phyloP scores from a whole-genome alignment of 2,113 vertebrate species.

The Hemichromis elongatus region DNA sequence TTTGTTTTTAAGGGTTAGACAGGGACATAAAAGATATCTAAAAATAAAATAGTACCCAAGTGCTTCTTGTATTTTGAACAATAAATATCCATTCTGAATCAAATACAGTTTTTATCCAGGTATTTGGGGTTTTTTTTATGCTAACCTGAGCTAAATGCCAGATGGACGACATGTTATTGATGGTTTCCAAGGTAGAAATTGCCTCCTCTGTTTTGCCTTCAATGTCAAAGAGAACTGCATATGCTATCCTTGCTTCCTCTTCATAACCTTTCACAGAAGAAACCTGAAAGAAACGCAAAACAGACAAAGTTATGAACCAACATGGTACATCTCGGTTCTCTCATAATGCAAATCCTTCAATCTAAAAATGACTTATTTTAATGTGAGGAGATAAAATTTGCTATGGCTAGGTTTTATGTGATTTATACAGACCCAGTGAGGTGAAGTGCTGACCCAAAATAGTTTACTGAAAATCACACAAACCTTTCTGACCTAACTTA shows the following conservation, averaged over 20 bases:
- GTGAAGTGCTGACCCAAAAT: neutral
- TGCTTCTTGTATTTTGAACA: neutral
- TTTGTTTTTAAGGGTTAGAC: neutral
- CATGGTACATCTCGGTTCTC: neutral
- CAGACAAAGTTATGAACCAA: neutral
- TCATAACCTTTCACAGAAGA: slow-evolving; percentile 79
- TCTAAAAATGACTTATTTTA: neutral
- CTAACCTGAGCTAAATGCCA: slow-evolving; percentile 93
- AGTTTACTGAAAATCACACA: neutral
- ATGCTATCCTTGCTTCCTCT: slow-evolving; percentile 83
- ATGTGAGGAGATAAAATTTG: neutral
- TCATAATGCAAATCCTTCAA: neutral
- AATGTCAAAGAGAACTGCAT: slow-evolving; percentile 84
- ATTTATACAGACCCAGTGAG: neutral
- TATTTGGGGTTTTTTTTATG: neutral
- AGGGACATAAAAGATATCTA: neutral
- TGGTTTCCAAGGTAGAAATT: slow-evolving; percentile 83
- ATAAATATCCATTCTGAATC: neutral
- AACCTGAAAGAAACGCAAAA: slow-evolving; percentile 61
- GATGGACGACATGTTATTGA: slow-evolving; percentile 83
- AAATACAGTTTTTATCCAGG: neutral
- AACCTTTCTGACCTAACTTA: neutral
- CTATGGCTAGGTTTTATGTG: neutral
- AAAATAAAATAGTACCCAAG: neutral
- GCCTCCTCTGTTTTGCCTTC: slow-evolving; percentile 93